A percentile compares a stretch with the other conserved stretches of the same genome.
These are phyloP conservation scores for Drosophila affinis DNA, from an alignment of 2,888 invertebrate genomes.

Conservation along the genomic window DNA sequence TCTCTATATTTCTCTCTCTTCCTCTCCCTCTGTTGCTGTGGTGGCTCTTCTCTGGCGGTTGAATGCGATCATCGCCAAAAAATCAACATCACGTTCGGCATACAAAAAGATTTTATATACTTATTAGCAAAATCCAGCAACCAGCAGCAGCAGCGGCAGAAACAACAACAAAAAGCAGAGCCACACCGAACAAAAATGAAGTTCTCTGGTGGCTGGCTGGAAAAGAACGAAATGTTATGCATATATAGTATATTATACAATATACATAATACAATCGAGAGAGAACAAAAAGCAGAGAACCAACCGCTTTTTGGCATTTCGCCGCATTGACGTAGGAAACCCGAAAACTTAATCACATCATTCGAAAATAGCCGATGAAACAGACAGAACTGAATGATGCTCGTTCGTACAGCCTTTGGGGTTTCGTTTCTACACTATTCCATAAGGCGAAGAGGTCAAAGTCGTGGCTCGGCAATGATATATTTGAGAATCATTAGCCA, in stretches of 20 bases:
- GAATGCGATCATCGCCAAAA: constrained; percentile 76
- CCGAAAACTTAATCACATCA: constrained; percentile 63
- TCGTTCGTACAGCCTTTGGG: constrained; percentile 32
- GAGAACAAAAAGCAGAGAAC: constrained; percentile 27
- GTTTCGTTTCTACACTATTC: constrained; percentile 9
- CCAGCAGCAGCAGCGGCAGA: constrained; percentile 29
- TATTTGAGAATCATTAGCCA: constrained; percentile 36
- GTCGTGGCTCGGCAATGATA: constrained; percentile 44
- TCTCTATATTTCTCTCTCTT: background rate
- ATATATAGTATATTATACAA: constrained; percentile 72
- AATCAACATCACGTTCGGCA: constrained; percentile 71
- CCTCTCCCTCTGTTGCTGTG: constrained; percentile 7
- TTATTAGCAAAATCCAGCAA: constrained; percentile 46
- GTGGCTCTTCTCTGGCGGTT: constrained; percentile 26
- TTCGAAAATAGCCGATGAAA: constrained; percentile 75
- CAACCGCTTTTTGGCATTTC: constrained; percentile 23
- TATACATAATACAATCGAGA: constrained; percentile 21
- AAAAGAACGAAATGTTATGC: constrained; percentile 77
- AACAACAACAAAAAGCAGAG: constrained; percentile 21
- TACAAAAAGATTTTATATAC: constrained; percentile 61
- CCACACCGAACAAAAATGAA: constrained; percentile 17
- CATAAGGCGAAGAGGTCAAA: constrained; percentile 34
- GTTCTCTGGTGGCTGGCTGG: constrained; percentile 3
- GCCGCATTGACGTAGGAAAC: constrained; percentile 45
- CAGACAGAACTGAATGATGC: constrained; percentile 38